Evolutionary conservation across 2,888 invertebrate species (phyloP), one percentile per base, ranked within the genome.

Genomic region (Calameuta idolon): DNA sequence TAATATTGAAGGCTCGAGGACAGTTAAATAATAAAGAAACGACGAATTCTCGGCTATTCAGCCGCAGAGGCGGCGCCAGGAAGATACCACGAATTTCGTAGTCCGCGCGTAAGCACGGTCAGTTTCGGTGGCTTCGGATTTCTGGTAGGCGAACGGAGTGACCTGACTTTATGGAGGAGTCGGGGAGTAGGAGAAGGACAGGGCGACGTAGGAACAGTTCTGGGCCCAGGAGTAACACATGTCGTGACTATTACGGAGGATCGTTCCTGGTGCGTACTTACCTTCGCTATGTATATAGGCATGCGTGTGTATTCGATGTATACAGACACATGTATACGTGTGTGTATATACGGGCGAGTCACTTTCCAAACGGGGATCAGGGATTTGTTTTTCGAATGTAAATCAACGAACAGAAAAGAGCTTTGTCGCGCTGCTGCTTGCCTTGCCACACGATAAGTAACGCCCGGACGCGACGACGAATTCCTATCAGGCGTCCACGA

Each of bases 381-480:
- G 69, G 23, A 37, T 35, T 69, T 69, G n/a, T 69, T 69, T n/a
- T 76, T 69, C 76, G 23, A 71, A 34, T 69, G 76, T 76, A 35
- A 76, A 69, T 75, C 5, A 55, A 34, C 68, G 75, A 15, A 12
- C 68, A 40, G 31, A 33, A 69, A 23, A 68, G 35, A 31, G 15
- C 40, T 37, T 37, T 37, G 34, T 37, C 35, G 37, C 31, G 40
- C 40, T 55, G 40, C 23, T 55, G 40, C 5, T 2, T 55, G 40
- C 23, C n/a, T n/a, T n/a, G n/a, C n/a, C n/a, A n/a, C 23, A 55
- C 40, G 40, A 55, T 55, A 55, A 15, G 40, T 55, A 55, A 55
- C 40, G 40, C 40, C 23, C 23, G 23, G 40, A 55, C 40, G 40
- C 40, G 40, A 23, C 40, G 40, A 55, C 40, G 40, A 23, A 55